Evolutionary conservation across 2,888 invertebrate species (phyloP), one percentile per base, ranked within the genome.

Genomic region (Rhopalosiphum nymphaeae): DNA sequence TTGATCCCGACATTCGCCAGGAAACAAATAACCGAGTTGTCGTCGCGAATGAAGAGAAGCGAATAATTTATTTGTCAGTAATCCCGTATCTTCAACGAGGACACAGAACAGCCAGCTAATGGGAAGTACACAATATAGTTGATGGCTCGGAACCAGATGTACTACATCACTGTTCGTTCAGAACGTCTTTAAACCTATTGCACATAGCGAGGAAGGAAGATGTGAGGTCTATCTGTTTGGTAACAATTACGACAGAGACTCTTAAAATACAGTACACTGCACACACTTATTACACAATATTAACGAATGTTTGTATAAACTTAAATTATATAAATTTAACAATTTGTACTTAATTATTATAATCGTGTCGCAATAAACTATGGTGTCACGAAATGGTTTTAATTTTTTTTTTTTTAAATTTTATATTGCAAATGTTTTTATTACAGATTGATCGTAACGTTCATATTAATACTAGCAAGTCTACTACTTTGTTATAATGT

Each of bases 101-200:
- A 36, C 78, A 78, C 78, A 78, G 21, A 78, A 36, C 78, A 36
- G 36, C 9, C 78, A 78, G 78, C 36, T 78, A 78, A 78, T 78
- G 78, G 78, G 78, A 36, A 78, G 78, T 78, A 78, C 78, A 78
- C 78, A 78, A 78, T 78, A 36, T 78, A 78, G 78, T 78, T 78
- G 36, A 78, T 78, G 78, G 36, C 9, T 78, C 36, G 78, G 36
- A 78, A 78, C 78, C 78, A 36, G 21, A 78, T 78, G 78, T 21
- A 78, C 78, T 78, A 78, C 36, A 78, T 78, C 78, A 78, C 78
- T 78, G 78, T 36, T 78, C 36, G 36, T 78, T 78, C 21, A 36
- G 36, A 78, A 78, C 78, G 78, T 78, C 78, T 78, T 78, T 78
- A 78, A 36, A 42, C 36, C 36, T 78, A 36, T 36, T 78, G 78